A percentile compares a stretch with the other conserved stretches of the same genome.
These are phyloP conservation scores for Sussaba pulchella DNA, from an alignment of 2,888 invertebrate genomes.

Conservation along the genomic window DNA sequence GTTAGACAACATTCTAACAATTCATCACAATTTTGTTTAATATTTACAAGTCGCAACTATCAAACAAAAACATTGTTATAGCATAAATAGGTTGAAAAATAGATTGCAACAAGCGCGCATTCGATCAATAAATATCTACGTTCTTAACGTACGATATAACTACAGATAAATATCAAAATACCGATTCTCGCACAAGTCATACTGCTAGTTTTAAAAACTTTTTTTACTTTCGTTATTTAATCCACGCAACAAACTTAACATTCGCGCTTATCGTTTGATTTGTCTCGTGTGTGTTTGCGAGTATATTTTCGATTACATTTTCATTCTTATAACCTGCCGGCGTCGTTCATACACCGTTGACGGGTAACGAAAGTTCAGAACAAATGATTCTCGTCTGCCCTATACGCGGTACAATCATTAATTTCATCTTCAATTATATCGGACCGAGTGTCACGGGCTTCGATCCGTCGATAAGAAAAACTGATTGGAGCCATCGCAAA, in stretches of 20 bases:
- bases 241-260: slow-evolving; percentile 5
- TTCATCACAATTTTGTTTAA: slow-evolving; percentile 58
- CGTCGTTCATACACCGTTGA: neutral
- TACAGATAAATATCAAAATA: slow-evolving; percentile 20
- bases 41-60: slow-evolving; percentile 51
- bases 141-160: neutral
- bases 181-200: neutral
- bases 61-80: slow-evolving; percentile 36
- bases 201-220: neutral
- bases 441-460: neutral
- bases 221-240: neutral
- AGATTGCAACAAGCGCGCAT: slow-evolving; percentile 33
- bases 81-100: slow-evolving; percentile 44
- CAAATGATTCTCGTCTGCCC: neutral
- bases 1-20: slow-evolving; percentile 1
- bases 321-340: neutral
- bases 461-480: neutral
- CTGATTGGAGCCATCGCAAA: neutral
- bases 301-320: neutral
- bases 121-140: slow-evolving; percentile 60
- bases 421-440: neutral
- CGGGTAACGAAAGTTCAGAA: neutral
- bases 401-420: neutral
- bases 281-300: slow-evolving; percentile 8
- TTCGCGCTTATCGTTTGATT: slow-evolving; percentile 24